Base-by-base conservation (phyloP, 2,888 invertebrate genomes). In the Abrostola triplasia region DNA sequence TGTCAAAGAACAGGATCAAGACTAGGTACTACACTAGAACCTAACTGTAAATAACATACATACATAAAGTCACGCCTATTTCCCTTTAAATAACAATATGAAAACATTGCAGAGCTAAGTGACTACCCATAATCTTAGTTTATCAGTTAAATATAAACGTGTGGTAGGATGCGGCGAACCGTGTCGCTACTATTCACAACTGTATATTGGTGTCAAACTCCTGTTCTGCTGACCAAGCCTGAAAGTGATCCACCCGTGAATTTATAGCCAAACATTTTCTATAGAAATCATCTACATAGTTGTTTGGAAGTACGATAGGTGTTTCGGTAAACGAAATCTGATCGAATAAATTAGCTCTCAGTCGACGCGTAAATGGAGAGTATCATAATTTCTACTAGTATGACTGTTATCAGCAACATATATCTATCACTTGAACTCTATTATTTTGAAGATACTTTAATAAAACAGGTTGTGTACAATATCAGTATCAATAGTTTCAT, bases 121-220 rank as follows among this genome's bases (percentile, higher is more conserved):
- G 44, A 24, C 13, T 24, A 38, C 52, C 38, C 56, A 37, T 37
- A 11, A 8, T 11, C 5, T 40, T 40, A 8, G 6, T 44, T 8
- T 48, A 50, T 24, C 9, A 41, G 40, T n/a, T 41, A 24, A 49
- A 47, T 7, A 47, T 36, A 13, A 48, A 38, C 38, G 49, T 5
- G 40, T 54, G 51, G 9, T 53, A 54, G 73, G 59, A 73, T 10
- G 71, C 59, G 69, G 64, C 40, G 59, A 70, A 70, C 74, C 74
- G 53, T 56, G 59, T 36, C 54, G 13, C 10, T 58, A 70, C 70
- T 59, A 49, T 59, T 24, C 49, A 62, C 61, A 74, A 73, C 60
- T 61, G 74, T 73, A 64, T 56, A 57, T 60, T 37, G 37, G 35
- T 64, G 50, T 55, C 54, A 35, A 67, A 42, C 47, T 5, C 36